phyloP scores from a whole-genome alignment of 2,888 invertebrate genomes.

The Dastarcus helophoroides region DNA sequence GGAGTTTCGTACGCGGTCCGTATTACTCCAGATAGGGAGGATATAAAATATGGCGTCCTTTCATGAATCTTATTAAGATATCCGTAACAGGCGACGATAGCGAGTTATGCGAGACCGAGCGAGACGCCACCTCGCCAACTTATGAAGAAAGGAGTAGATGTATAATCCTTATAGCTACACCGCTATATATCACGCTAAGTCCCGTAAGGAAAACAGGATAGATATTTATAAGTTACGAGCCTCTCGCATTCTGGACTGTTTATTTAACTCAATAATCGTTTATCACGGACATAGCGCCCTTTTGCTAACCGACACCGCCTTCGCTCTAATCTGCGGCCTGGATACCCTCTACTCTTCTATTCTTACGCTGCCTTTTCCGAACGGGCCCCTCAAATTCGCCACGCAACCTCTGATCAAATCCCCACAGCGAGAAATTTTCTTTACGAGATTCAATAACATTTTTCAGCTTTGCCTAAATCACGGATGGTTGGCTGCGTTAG shows the following conservation, averaged over 20 bases:
- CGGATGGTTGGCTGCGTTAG: too few relatives aligned
- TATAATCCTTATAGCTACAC: conserved; percentile 42
- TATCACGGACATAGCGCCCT: conserved; percentile 24
- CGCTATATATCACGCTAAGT: conserved; percentile 40
- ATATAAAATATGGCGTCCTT: conserved; percentile 74
- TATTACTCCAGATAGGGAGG: conserved; percentile 42
- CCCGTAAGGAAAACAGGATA: conserved; percentile 42
- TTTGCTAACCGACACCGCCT: neutral
- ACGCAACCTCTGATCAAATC: too few relatives aligned
- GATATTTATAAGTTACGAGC: conserved; percentile 40
- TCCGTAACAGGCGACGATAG: conserved; percentile 48
- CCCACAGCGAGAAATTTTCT: too few relatives aligned
- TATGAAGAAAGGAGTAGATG: conserved; percentile 44
- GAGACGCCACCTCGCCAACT: conserved; percentile 35
- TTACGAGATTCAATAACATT: too few relatives aligned
- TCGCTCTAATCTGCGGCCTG: too few relatives aligned
- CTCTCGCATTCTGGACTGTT: conserved; percentile 35
- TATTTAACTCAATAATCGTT: conserved; percentile 40
- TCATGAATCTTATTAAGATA: conserved; percentile 77
- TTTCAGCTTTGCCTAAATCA: too few relatives aligned
- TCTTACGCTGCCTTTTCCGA: too few relatives aligned
- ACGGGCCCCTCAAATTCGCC: too few relatives aligned
- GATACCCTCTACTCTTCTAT: too few relatives aligned
- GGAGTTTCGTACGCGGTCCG: too few relatives aligned
- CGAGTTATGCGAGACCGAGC: conserved; percentile 30